Evolutionary conservation across 1,140 invertebrate species (phyloP).

Genomic region (Zaprionus vittiger): DNA sequence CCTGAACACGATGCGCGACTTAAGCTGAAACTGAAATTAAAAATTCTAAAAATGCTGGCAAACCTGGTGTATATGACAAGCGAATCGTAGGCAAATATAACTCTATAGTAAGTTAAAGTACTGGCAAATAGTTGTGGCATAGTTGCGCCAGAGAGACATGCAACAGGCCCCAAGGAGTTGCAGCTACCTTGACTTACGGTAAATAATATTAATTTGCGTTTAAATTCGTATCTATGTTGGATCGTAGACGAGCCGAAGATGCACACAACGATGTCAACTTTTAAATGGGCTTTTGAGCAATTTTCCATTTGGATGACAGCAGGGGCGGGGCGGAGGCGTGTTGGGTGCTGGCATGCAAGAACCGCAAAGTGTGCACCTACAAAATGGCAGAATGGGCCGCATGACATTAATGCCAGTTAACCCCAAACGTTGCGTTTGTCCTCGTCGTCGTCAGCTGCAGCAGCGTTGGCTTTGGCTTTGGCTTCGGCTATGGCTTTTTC

Average conservation of each 20-base stretch:
- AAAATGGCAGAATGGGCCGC: slow-evolving; percentile 60
- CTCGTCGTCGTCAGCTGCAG: slow-evolving; percentile 60
- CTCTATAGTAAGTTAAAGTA: background rate
- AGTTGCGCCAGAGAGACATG: slow-evolving; percentile 19
- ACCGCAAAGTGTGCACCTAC: slow-evolving; percentile 59
- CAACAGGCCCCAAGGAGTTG: slow-evolving; percentile 25
- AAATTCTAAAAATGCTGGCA: slow-evolving; percentile 10
- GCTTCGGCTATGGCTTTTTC: slow-evolving; percentile 39
- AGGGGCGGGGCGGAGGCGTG: background rate
- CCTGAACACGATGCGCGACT: background rate
- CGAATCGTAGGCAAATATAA: slow-evolving; percentile 18
- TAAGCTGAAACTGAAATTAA: background rate
- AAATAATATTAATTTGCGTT: slow-evolving; percentile 31
- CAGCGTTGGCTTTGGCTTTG: slow-evolving; percentile 62
- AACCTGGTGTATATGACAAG: slow-evolving; percentile 24
- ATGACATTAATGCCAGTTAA: slow-evolving; percentile 82
- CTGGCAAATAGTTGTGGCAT: background rate
- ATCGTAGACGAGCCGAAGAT: slow-evolving; percentile 20
- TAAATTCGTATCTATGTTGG: slow-evolving; percentile 26
- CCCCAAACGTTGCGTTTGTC: slow-evolving; percentile 62
- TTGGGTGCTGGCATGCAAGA: slow-evolving; percentile 32
- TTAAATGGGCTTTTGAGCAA: slow-evolving; percentile 57
- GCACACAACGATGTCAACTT: slow-evolving; percentile 34
- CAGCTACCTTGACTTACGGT: background rate
- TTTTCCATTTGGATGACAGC: slow-evolving; percentile 55